A percentile compares a stretch with the other conserved stretches of the same genome.
These are phyloP conservation scores for Turnix velox DNA, from an alignment of 2,113 vertebrate species.

Conservation along the genomic window DNA sequence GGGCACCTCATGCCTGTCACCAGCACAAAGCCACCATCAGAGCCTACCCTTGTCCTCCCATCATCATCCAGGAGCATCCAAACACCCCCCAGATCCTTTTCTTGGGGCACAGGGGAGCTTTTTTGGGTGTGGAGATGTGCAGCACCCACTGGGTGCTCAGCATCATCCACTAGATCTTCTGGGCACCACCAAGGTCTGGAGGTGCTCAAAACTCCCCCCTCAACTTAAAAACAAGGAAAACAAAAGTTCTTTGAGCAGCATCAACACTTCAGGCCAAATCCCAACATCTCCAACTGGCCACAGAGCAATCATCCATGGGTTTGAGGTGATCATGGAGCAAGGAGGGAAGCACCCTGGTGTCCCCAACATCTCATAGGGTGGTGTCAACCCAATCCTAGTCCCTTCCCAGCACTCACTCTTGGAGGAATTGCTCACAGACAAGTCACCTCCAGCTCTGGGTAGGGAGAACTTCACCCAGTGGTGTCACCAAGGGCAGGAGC, in stretches of 20 bases:
- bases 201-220: no score
- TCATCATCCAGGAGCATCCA: not conserved
- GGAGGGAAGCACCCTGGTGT: not conserved
- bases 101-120: not conserved
- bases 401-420: not conserved
- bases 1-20: not conserved
- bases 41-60: not conserved
- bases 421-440: not conserved
- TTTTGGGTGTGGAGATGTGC: no score
- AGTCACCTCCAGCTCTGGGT: not conserved
- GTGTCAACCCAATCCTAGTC: not conserved
- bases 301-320: rapidly evolving
- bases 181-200: not conserved
- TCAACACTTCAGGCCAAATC: not conserved
- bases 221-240: not conserved
- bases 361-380: not conserved
- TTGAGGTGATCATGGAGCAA: rapidly evolving
- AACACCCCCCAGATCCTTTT: not conserved
- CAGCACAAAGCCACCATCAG: rapidly evolving
- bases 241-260: rapidly evolving
- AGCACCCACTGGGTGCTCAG: not conserved
- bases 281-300: not conserved
- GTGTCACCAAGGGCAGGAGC: rapidly evolving
- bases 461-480: not conserved
- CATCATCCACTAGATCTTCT: no score